Percentiles rank a stretch among this genome's conserved stretches.
phyloP scores from a whole-genome alignment of 1,140 invertebrate genomes.

The Spodoptera frugiperda region DNA sequence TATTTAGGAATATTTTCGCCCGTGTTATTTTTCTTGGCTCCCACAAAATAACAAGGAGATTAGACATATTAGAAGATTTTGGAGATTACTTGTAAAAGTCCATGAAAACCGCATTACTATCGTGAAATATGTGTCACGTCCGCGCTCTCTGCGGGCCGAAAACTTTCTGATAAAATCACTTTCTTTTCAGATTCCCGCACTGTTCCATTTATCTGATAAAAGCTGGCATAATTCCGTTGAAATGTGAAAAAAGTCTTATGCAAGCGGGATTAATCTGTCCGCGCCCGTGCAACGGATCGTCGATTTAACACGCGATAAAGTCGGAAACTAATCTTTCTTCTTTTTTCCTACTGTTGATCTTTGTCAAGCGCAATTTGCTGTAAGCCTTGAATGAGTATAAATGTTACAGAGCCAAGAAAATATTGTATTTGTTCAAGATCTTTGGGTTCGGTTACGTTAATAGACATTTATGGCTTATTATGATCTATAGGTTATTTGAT shows the following conservation, averaged over 20 bases:
- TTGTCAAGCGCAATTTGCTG: constrained; percentile 43
- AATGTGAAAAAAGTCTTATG: constrained; percentile 58
- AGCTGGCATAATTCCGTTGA: constrained; percentile 37
- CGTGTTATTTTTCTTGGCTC: neutral
- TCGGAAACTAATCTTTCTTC: constrained; percentile 57
- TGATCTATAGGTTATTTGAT: no score
- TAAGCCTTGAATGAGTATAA: constrained; percentile 26
- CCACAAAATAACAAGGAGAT: constrained; percentile 24
- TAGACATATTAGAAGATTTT: constrained; percentile 10
- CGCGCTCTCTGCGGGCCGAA: neutral
- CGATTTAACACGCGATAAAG: constrained; percentile 66
- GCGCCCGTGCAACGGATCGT: constrained; percentile 58
- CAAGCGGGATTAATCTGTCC: constrained; percentile 62
- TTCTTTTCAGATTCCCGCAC: constrained; percentile 35
- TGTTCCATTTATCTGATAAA: constrained; percentile 50
- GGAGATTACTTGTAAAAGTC: constrained; percentile 5
- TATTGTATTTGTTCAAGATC: neutral
- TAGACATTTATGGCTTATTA: no score
- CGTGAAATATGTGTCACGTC: constrained; percentile 27
- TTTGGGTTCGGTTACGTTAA: no score
- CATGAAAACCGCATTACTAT: constrained; percentile 26
- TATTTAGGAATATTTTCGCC: neutral
- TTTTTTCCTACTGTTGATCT: constrained; percentile 45
- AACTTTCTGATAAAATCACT: constrained; percentile 45
- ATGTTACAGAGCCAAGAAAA: neutral